A percentile compares a stretch with the other conserved stretches of the same genome.
These are phyloP conservation scores for Sarcophaga bullata DNA, from an alignment of 1,140 invertebrate genomes.

Conservation along the genomic window DNA sequence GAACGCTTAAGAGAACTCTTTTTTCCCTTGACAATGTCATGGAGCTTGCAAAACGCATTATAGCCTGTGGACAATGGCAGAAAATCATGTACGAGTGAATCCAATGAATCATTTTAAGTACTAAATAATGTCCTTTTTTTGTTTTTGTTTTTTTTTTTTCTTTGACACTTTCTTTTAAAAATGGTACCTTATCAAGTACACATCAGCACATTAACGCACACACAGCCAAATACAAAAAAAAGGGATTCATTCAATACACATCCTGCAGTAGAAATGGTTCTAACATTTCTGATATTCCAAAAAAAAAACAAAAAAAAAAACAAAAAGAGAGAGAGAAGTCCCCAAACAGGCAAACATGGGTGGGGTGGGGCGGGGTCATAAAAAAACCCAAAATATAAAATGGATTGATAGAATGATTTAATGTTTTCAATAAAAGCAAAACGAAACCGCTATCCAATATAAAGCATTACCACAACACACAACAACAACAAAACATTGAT, in stretches of 20 bases:
- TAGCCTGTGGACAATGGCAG: neutral
- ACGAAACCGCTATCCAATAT: neutral
- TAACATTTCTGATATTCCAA: neutral
- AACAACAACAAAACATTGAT: neutral
- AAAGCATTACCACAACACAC: too few relatives aligned
- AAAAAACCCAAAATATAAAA: conserved; percentile 13
- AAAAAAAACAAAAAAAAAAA: too few relatives aligned
- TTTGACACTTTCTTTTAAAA: conserved; percentile 27
- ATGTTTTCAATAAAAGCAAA: conserved; percentile 45
- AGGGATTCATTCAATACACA: neutral
- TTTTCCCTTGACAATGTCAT: too few relatives aligned
- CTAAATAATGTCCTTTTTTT: conserved; percentile 32
- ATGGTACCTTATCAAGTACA: conserved; percentile 10
- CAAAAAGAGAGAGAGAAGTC: too few relatives aligned
- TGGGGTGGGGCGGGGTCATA: too few relatives aligned
- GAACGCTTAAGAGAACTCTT: too few relatives aligned
- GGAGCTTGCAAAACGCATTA: neutral
- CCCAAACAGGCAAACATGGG: neutral
- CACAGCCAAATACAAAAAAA: neutral
- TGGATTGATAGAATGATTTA: conserved; percentile 47
- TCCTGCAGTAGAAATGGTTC: too few relatives aligned
- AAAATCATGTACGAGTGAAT: conserved; percentile 33
- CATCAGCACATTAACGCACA: conserved; percentile 21
- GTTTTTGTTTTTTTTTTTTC: neutral
- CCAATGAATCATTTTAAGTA: conserved; percentile 39